These are phyloP conservation scores for Nomada ferruginata DNA, from an alignment of 2,888 invertebrate genomes.

Conservation along the genomic window DNA sequence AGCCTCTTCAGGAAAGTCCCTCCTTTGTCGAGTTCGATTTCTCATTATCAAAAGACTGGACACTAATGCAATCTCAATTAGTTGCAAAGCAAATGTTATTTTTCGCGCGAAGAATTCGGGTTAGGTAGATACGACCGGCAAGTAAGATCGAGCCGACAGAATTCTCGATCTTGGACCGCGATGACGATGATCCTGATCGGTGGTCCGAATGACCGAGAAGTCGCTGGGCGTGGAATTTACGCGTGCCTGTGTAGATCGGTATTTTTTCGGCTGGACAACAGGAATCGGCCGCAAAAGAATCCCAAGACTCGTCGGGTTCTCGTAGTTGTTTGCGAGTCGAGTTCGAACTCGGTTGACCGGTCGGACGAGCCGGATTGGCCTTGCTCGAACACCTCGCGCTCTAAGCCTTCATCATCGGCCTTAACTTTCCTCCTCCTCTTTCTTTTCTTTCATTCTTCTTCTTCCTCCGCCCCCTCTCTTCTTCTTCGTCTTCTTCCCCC, in stretches of 20 bases:
- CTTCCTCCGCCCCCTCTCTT: constrained; percentile 21
- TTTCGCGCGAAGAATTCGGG: no score
- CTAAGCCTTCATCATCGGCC: constrained; percentile 68
- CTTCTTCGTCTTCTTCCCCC: neutral
- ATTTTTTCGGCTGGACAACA: constrained; percentile 38
- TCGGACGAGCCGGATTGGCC: constrained; percentile 75
- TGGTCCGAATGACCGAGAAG: neutral
- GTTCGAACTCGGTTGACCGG: constrained; percentile 75
- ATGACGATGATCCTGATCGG: neutral
- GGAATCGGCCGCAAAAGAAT: constrained; percentile 49
- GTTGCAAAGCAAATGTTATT: no score
- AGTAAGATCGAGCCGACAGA: neutral
- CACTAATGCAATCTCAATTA: no score
- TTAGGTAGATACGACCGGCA: no score
- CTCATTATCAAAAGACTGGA: no score
- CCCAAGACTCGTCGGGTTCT: constrained; percentile 38
- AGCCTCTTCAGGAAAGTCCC: no score
- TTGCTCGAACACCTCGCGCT: constrained; percentile 71
- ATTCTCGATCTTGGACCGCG: neutral
- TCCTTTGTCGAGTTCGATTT: neutral
- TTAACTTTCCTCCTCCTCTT: constrained; percentile 49
- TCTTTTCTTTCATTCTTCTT: constrained; percentile 20
- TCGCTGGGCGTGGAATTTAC: constrained; percentile 8
- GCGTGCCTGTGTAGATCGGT: constrained; percentile 23
- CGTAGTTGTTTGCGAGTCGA: constrained; percentile 62